Evolutionary conservation across 2,113 vertebrate genomes (phyloP).

Genomic region (Emydura subglobosa): DNA sequence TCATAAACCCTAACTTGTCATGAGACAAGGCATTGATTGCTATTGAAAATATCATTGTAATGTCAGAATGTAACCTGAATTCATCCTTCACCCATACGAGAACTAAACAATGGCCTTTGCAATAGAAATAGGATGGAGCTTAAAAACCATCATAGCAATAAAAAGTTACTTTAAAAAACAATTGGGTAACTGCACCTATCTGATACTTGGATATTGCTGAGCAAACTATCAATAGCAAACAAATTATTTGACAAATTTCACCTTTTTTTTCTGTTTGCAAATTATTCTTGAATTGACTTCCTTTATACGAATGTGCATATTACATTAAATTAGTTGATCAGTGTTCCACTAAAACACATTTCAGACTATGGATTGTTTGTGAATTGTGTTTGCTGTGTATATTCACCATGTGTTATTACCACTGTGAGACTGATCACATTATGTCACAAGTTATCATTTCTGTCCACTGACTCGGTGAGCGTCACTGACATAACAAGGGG

Average conservation of each 20-base stretch:
- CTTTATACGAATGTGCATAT: constrained; percentile 26
- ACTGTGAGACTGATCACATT: neutral
- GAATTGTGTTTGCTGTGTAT: constrained; percentile 25
- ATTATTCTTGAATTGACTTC: constrained; percentile 49
- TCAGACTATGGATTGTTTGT: neutral
- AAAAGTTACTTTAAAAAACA: constrained; percentile 62
- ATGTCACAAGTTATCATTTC: neutral
- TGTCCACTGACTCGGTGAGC: neutral
- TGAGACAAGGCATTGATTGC: constrained; percentile 79
- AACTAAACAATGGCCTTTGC: constrained; percentile 74
- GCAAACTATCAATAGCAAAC: constrained; percentile 48
- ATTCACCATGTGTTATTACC: neutral
- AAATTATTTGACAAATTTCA: constrained; percentile 34
- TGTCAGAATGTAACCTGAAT: constrained; percentile 71
- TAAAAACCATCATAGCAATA: neutral
- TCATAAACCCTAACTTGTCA: constrained; percentile 73
- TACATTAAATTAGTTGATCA: constrained; percentile 39
- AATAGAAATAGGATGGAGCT: constrained; percentile 15
- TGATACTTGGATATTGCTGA: neutral
- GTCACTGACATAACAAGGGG: neutral
- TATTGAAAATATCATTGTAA: constrained; percentile 80
- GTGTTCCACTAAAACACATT: constrained; percentile 33
- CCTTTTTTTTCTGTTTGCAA: constrained; percentile 43
- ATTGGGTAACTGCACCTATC: neutral
- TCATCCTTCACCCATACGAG: constrained; percentile 71